Percentiles rank a stretch among this genome's conserved stretches.
phyloP scores from a whole-genome alignment of 2,113 vertebrate species.

The Corvus cornix region DNA sequence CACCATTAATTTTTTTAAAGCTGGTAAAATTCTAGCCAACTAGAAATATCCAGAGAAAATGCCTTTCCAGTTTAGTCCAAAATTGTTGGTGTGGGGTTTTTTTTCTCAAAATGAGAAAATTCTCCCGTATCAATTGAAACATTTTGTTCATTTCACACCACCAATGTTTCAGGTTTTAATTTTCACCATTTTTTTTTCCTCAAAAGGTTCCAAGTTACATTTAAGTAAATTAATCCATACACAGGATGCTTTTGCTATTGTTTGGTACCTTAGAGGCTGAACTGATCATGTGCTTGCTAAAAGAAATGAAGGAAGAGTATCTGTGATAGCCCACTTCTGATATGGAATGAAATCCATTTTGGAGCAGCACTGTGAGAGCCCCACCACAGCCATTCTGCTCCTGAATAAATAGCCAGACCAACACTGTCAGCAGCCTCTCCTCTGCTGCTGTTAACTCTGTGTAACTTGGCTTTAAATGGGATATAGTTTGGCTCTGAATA shows the following conservation, averaged over 20 bases:
- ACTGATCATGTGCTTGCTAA: background rate
- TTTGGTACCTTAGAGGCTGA: background rate
- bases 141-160: background rate
- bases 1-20: background rate
- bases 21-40: background rate
- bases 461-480: background rate
- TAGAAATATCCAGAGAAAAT: background rate
- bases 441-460: background rate
- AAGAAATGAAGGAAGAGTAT: background rate
- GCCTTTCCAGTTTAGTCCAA: background rate
- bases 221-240: background rate
- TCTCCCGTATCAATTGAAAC: background rate
- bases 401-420: fast-evolving
- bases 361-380: background rate
- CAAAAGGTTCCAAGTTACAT: background rate
- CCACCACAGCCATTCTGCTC: background rate
- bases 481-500: background rate
- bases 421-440: background rate
- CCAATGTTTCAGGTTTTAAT: background rate
- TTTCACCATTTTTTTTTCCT: background rate
- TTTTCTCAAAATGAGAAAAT: background rate
- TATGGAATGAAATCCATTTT: background rate
- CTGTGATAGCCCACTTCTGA: background rate
- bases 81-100: background rate
- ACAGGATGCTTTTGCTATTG: background rate